A percentile compares a stretch with the other conserved stretches of the same genome.
These are phyloP conservation scores for Poecilia velifera DNA, from an alignment of 2,797 vertebrate genomes.

Conservation along the genomic window DNA sequence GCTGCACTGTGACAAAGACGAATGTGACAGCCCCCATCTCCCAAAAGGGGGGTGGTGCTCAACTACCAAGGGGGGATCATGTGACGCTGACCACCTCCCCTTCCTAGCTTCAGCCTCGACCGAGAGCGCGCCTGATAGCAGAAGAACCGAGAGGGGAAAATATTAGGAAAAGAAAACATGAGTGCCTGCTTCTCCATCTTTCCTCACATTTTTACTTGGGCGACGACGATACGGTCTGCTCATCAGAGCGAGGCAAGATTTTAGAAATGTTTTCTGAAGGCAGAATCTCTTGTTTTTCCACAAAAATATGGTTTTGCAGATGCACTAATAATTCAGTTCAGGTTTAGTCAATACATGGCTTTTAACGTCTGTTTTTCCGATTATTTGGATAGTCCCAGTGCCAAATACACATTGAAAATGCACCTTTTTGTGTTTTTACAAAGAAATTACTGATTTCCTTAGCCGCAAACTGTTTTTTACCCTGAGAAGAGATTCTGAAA, in stretches of 20 bases:
- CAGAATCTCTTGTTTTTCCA: not conserved
- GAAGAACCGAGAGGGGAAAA: slow-evolving; percentile 28
- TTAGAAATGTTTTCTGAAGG: not conserved
- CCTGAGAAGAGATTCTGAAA: not conserved
- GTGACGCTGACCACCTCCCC: slow-evolving; percentile 65
- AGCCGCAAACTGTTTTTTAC: not conserved
- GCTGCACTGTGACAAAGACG: slow-evolving; percentile 85
- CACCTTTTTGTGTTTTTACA: not conserved
- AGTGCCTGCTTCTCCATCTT: slow-evolving; percentile 20
- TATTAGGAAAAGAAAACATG: slow-evolving; percentile 24
- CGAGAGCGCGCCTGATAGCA: slow-evolving; percentile 51
- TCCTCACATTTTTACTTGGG: not conserved
- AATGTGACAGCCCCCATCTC: slow-evolving; percentile 83
- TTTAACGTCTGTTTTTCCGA: not conserved
- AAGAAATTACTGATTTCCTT: not conserved
- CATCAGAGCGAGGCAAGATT: not conserved
- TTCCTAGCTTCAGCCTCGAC: slow-evolving; percentile 54
- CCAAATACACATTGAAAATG: not conserved
- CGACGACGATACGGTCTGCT: not conserved
- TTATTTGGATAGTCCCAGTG: not conserved
- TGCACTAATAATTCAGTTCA: not conserved
- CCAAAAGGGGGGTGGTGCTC: slow-evolving; percentile 73
- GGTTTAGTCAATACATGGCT: not conserved
- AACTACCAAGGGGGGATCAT: slow-evolving; percentile 72
- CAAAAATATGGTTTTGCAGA: not conserved